Evolutionary conservation across 1,140 invertebrate species (phyloP).

Genomic region (Ctenoplectra terminalis): DNA sequence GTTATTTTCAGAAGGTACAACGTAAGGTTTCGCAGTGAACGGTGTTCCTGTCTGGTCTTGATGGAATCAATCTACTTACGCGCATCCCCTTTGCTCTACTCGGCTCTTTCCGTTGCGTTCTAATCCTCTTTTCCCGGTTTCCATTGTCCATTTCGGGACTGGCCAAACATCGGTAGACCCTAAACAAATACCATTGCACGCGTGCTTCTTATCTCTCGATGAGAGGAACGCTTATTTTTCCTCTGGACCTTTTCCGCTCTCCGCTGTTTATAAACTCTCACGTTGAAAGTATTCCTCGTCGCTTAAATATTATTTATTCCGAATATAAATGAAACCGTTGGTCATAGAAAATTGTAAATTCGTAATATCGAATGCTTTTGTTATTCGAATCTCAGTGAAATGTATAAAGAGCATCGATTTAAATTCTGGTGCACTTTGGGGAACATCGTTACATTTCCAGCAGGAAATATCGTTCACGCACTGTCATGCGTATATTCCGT

Average conservation of each 20-base stretch:
- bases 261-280: neutral
- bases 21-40: conserved; percentile 28
- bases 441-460: neutral
- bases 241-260: neutral
- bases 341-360: no score
- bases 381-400: no score
- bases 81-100: neutral
- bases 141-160: conserved; percentile 51
- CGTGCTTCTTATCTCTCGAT: conserved; percentile 7
- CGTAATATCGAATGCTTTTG: no score
- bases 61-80: conserved; percentile 68
- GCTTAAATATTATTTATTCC: neutral
- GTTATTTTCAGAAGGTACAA: conserved; percentile 26
- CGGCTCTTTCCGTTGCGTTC: conserved; percentile 32
- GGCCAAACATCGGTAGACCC: conserved; percentile 62
- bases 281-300: neutral
- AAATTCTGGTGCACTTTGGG: no score
- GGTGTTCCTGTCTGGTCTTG: conserved; percentile 13
- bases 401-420: neutral
- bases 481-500: conserved; percentile 8
- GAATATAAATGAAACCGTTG: neutral
- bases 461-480: conserved; percentile 1
- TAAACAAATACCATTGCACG: conserved; percentile 67
- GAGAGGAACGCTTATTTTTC: conserved; percentile 13
- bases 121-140: conserved; percentile 45